Evolutionary conservation across 2,888 invertebrate species (phyloP), one percentile per base, ranked within the genome.

Genomic region (Dynastes maya): DNA sequence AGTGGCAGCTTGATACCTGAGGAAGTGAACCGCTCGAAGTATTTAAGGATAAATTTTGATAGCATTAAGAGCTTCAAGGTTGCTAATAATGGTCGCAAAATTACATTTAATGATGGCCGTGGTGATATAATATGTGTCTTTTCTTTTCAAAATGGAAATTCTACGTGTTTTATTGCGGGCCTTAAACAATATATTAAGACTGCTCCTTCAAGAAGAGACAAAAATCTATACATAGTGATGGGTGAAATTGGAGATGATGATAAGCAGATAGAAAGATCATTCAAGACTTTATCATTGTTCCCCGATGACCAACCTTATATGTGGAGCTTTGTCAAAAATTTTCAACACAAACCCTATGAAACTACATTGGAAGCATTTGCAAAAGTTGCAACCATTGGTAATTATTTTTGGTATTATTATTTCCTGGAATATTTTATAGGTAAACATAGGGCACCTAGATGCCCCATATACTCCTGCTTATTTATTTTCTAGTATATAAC

Each of bases 61-160:
- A 93, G 94, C 68, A 87, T 95, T 65, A 92, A 92, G 83, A 92
- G 93, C 77, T 93, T 94, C 83, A 90, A 92, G 80, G 89, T 93
- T 1, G 90, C 90, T 78, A 89, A 89, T 70, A 90, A 90, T 45
- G 90, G 90, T 0, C 91, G 92, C 75, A 90, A 90, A 49, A 87
- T 94, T 70, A 91, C 91, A 53, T 92, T 96, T 82, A 92, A 93
- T 83, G 92, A 94, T 82, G 93, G 93, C 81, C 93, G 94, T 88
- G 91, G 93, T 70, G 92, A 94, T 0, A 92, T 92, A 85, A 93
- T 95, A 83, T 94, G 94, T 80, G 94, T 95, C 4, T 95, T 98
- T 86, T 94, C 95, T 86, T 97, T 98, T 89, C 96, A 96, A 87
- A 93, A 95, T 83, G 96, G 95, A 0, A 96, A 97, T 83, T 96